phyloP scores from a whole-genome alignment of 2,888 invertebrate species.

The Morpho helenor region DNA sequence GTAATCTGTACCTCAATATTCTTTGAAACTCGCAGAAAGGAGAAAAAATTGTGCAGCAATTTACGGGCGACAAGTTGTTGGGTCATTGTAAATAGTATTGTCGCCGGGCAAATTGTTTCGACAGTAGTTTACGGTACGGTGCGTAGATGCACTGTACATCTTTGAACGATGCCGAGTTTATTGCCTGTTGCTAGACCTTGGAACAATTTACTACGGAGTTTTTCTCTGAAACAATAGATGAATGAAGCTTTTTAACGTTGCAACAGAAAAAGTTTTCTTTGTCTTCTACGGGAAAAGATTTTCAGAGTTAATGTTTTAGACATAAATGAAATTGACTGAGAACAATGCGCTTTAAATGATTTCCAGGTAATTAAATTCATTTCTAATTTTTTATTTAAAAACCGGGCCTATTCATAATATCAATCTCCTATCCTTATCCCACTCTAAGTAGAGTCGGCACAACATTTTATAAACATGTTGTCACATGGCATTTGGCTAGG shows the following conservation, averaged over 20 bases:
- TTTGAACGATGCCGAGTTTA: conserved; percentile 35
- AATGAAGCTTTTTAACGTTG: conserved; percentile 12
- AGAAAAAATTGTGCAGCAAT: conserved; percentile 42
- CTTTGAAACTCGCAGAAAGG: conserved; percentile 37
- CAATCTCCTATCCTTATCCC: no score
- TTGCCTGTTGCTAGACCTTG: conserved; percentile 35
- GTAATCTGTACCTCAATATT: neutral
- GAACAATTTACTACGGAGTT: conserved; percentile 30
- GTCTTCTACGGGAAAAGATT: conserved; percentile 6
- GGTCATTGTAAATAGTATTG: conserved; percentile 49
- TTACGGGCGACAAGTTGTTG: conserved; percentile 39
- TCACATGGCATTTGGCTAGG: no score
- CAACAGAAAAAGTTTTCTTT: conserved; percentile 5
- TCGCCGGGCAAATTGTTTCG: conserved; percentile 62
- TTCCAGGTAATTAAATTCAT: conserved; percentile 1
- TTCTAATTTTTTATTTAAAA: neutral
- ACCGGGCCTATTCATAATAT: conserved; percentile 1
- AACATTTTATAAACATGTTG: no score
- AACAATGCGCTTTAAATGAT: conserved; percentile 4
- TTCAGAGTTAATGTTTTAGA: conserved; percentile 8
- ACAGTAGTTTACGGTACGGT: conserved; percentile 64
- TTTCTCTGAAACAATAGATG: conserved; percentile 19
- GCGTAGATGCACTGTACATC: conserved; percentile 53
- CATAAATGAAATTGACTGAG: conserved; percentile 6
- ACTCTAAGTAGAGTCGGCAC: no score